Evolutionary conservation across 2,113 vertebrate genomes (phyloP).

Genomic region (Cryptotis parvus): DNA sequence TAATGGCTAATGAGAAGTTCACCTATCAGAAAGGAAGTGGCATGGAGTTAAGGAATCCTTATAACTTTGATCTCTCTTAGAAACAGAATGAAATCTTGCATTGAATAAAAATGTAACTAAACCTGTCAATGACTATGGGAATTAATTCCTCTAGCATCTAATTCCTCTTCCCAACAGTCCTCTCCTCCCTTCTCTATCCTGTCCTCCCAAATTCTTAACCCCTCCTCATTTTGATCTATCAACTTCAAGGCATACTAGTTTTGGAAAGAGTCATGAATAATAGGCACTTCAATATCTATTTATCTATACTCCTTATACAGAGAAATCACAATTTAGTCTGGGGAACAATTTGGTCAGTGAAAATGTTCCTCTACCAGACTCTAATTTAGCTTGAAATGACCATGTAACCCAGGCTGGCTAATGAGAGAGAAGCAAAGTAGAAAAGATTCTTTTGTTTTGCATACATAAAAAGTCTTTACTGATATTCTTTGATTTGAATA

Average conservation of each 20-base stretch:
- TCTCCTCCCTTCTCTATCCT: not conserved
- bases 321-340: not conserved
- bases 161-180: not conserved
- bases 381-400: not conserved
- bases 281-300: not conserved
- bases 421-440: not conserved
- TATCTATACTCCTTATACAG: not conserved
- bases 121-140: not conserved
- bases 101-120: not conserved
- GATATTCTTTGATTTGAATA: no score
- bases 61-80: not conserved
- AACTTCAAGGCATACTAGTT: slow-evolving; percentile 1
- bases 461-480: no score
- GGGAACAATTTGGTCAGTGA: not conserved
- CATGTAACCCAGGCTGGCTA: not conserved
- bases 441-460: no score
- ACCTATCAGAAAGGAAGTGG: not conserved
- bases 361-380: not conserved
- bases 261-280: not conserved
- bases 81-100: not conserved
- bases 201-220: not conserved
- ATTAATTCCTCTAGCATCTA: not conserved
- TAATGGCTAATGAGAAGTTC: not conserved
- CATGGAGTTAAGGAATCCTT: not conserved
- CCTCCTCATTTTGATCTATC: not conserved